These are phyloP conservation scores for Arbacia lixula DNA, from an alignment of 53 echinoderm and acorn worm genomes.

Conservation along the genomic window DNA sequence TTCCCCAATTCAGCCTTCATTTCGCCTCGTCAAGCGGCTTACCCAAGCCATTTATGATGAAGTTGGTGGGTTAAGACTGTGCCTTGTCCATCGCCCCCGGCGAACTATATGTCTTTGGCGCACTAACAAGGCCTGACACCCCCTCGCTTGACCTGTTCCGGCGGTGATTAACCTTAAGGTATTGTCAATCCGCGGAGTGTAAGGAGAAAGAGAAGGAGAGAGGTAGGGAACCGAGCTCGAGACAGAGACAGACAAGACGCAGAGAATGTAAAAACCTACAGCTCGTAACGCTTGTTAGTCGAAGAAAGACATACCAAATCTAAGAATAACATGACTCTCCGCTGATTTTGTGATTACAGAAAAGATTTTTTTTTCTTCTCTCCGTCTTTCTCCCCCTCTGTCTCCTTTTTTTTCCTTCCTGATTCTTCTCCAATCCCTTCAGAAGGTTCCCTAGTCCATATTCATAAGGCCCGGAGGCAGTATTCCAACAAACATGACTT, in stretches of 20 bases:
- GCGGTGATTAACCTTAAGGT: constrained; percentile 47
- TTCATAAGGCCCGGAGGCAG: constrained; percentile 28
- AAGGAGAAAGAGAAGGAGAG: constrained; percentile 14
- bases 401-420: too few species aligned
- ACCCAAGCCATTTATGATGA: constrained; percentile 55
- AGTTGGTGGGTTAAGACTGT: constrained; percentile 12
- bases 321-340: constrained; percentile 36
- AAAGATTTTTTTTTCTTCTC: constrained; percentile 6
- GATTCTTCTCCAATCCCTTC: constrained; percentile 10
- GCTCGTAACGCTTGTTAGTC: constrained; percentile 23
- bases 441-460: constrained; percentile 32
- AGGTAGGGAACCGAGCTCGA: neutral
- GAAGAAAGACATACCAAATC: constrained; percentile 17
- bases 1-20: constrained; percentile 59
- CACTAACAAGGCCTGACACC: constrained; percentile 53
- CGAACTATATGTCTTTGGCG: constrained; percentile 41
- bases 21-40: constrained; percentile 45
- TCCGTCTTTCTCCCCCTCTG: neutral
- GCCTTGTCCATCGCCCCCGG: constrained; percentile 33
- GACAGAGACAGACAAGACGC: neutral
- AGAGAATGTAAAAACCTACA: neutral
- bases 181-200: constrained; percentile 30
- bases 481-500: constrained; percentile 26
- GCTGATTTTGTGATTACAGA: constrained; percentile 45
- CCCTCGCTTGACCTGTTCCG: constrained; percentile 37